Conservation (phyloP, 2,113 vertebrate species). For the Brachionichthys hirsutus region DNA sequence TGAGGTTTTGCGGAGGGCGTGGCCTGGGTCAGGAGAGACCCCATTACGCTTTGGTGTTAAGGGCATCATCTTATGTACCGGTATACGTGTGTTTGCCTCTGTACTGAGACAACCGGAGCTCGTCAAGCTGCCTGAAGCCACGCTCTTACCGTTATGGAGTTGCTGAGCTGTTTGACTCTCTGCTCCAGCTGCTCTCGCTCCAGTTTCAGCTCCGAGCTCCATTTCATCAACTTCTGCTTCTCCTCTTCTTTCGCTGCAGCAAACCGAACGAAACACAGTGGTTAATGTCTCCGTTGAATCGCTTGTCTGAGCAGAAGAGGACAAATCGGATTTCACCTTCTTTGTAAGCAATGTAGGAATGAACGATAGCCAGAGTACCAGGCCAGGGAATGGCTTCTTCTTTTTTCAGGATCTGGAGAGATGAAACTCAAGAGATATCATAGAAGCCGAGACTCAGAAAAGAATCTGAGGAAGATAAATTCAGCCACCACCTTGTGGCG, state of each 20-base stretch:
- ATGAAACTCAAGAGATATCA: conserved; percentile 54
- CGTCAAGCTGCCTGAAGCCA: no score
- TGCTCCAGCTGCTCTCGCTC: conserved; percentile 96
- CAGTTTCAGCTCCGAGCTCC: conserved; percentile 95
- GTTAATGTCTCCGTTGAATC: not conserved
- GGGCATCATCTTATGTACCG: no score
- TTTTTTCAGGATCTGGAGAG: conserved; percentile 94
- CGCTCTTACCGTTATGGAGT: conserved; percentile 91
- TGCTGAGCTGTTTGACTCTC: conserved; percentile 96
- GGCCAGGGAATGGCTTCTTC: conserved; percentile 99
- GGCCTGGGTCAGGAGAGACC: no score
- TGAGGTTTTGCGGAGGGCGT: no score
- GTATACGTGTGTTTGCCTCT: no score
- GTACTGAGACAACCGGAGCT: no score
- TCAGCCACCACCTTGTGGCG: conserved; percentile 48
- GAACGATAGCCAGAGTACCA: conserved; percentile 97
- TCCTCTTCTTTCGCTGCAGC: conserved; percentile 96
- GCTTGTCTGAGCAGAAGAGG: rapidly evolving
- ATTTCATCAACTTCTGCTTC: conserved; percentile 97
- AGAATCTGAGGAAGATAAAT: conserved; percentile 20
- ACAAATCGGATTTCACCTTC: conserved; percentile 82
- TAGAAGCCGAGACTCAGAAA: conserved; percentile 12
- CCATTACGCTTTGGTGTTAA: no score
- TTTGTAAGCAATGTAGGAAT: conserved; percentile 99
- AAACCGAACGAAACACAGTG: not conserved